Evolutionary conservation across 2,888 invertebrate genomes (phyloP).

Genomic region (Sericinus montela): DNA sequence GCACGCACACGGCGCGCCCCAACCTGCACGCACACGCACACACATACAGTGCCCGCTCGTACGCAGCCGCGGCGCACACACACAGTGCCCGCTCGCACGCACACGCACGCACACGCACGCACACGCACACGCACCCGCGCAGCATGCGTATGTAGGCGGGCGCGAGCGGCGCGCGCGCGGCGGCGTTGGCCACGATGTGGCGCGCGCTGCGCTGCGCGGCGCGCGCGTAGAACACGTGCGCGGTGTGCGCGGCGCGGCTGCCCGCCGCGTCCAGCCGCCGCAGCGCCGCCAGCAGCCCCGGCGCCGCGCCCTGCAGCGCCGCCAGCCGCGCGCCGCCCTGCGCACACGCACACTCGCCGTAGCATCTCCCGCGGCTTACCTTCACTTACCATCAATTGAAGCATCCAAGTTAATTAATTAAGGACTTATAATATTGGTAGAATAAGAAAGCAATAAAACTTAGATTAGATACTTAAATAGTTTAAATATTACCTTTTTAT

Average conservation of each 20-base stretch:
- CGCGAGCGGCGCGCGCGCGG: constrained; percentile 83
- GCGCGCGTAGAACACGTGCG: constrained; percentile 95
- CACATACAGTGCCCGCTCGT: no score
- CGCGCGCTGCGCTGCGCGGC: constrained; percentile 87
- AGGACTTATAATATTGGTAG: no score
- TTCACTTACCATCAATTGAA: no score
- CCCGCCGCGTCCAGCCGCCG: constrained; percentile 91
- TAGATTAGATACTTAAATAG: no score
- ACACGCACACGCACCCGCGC: constrained; percentile 39
- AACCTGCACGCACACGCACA: not conserved
- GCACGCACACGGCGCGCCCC: not conserved
- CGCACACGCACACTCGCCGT: no score
- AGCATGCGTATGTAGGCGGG: constrained; percentile 79
- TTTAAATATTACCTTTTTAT: constrained; percentile 53
- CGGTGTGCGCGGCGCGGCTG: constrained; percentile 92
- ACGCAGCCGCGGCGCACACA: not conserved
- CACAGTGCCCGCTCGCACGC: no score
- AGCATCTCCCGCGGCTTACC: no score
- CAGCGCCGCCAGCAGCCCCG: constrained; percentile 89
- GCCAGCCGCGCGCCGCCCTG: constrained; percentile 78
- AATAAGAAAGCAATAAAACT: no score
- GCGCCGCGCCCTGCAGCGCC: constrained; percentile 83
- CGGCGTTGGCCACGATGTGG: constrained; percentile 90
- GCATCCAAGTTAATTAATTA: no score
- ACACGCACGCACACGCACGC: not conserved